Evolutionary conservation across 2,113 vertebrate species (phyloP), one percentile per base, ranked within the genome.

Genomic region (Terrapene triunguis): DNA sequence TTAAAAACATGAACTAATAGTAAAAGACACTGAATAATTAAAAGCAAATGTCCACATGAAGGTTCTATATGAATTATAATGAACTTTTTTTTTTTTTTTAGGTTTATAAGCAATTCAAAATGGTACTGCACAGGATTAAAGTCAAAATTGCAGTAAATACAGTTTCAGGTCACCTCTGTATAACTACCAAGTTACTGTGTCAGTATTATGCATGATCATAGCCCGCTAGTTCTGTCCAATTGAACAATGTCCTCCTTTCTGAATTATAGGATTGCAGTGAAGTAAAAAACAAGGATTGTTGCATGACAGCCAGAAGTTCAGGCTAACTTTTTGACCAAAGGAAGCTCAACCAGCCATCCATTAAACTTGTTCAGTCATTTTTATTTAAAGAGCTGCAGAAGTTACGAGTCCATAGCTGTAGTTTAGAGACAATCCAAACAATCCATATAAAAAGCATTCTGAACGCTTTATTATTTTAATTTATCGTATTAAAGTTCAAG

Each of bases 1-100:
- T 95, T 97, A 94, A 94, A 97, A 93, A 38, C 24, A 87, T 2
- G 10, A 96, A 11, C 27, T 94, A 91, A 94, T 95, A 89, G 91
- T 89, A 83, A 90, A 92, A 85, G 80, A 79, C 44, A 82, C 3
- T 53, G 83, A 94, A 86, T 22, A 21, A 92, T 94, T 95, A 72
- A 53, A 96, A 90, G 80, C 22, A 44, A 89, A 84, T 94, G 50
- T 84, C 84, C 42, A 62, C 65, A 3, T 80, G 48, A 87, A 94
- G 57, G 47, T 96, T 85, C 89, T 82, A 25, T 80, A 83, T 55
- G 47, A 95, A 69, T 92, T 35, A 83, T 93, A 94, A 97, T 62
- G 44, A 95, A 69, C 32, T 19, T 3, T 14, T 62, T 54, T 53
- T 54, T 84, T 62, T 86, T 86, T 80, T 93, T 87, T 3, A 93